Conservation (phyloP, 2,888 invertebrate species). For the Sialis lutaria region DNA sequence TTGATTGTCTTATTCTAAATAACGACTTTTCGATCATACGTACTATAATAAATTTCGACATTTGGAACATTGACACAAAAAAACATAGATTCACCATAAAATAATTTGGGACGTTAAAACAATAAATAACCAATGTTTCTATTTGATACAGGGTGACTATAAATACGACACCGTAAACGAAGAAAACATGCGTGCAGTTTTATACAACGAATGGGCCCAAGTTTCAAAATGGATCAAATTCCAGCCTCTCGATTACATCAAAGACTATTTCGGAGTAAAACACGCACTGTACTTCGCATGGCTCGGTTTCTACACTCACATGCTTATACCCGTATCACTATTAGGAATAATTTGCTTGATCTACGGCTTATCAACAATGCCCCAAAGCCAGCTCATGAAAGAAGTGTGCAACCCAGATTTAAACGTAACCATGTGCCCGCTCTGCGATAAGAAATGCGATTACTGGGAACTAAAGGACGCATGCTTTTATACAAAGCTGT, state of each 20-base stretch:
- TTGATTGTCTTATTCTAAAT: no score
- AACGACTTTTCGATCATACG: no score
- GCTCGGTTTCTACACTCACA: conserved; percentile 72
- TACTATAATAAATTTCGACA: no score
- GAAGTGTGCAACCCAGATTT: conserved; percentile 35
- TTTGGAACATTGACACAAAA: no score
- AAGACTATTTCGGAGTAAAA: conserved; percentile 62
- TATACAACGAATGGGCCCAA: conserved; percentile 54
- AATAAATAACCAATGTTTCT: not conserved
- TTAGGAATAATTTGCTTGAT: conserved; percentile 48
- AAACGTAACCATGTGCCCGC: conserved; percentile 61
- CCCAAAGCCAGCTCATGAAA: conserved; percentile 27
- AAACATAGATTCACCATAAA: no score
- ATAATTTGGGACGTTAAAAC: no score
- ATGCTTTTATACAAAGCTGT: conserved; percentile 52
- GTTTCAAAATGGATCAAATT: conserved; percentile 49
- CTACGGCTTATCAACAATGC: conserved; percentile 33
- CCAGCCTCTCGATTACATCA: conserved; percentile 60
- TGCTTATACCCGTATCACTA: conserved; percentile 57
- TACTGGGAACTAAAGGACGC: conserved; percentile 56
- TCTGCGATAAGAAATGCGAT: conserved; percentile 57
- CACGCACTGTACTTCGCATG: conserved; percentile 70
- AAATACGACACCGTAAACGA: conserved; percentile 22
- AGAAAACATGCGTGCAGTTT: conserved; percentile 31
- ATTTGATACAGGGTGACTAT: conserved; percentile 26